Evolutionary conservation across 2,888 invertebrate genomes (phyloP), one percentile per base, ranked within the genome.

Genomic region (Trachelus tabidus): DNA sequence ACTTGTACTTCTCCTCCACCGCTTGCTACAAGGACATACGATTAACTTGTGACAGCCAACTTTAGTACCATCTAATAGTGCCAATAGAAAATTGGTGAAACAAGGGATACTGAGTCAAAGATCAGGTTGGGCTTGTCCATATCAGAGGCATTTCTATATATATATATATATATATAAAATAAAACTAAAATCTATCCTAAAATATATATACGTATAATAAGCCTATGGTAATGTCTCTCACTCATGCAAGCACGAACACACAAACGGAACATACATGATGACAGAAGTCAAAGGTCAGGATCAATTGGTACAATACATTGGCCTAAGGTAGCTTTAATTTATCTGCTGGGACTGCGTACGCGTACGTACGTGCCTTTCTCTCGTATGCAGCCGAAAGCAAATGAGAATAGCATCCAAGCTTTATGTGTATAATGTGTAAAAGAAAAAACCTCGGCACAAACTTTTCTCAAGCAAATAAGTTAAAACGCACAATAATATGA

Each of bases 1-100:
- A 93, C 90, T 96, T 96, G 94, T 97, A 98, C 92, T 97, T 97
- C 92, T 98, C 98, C 93, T 98, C 97, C 86, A 98, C 97, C 89
- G 98, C 98, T 96, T 97, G 97, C 98, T 98, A 94, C 84, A 94
- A 93, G 89, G 89, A 90, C 87, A 56, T 56, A 23, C 56, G 87
- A 87, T 87, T 85, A 86, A 89, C 92, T 92, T 92, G 87, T 91
- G 30, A 31, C 15, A 3, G 31, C 4, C 34, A 34, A 34, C 30
- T 11, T 71, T 3, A 33, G 11, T 30, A 15, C 9, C 23, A 23
- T 23, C 0, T 23, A 56, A 23, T 23, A 9, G 23, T 56, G 56
- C 23, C 23, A 56, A 23, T 23, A 23, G 56, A 23, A 56, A 2
- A 23, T 56, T 56, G 23, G 1, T 56, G 56, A 23, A 56, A 23